Evolutionary conservation across 1,140 invertebrate species (phyloP).

Genomic region (Subanguina moxae): DNA sequence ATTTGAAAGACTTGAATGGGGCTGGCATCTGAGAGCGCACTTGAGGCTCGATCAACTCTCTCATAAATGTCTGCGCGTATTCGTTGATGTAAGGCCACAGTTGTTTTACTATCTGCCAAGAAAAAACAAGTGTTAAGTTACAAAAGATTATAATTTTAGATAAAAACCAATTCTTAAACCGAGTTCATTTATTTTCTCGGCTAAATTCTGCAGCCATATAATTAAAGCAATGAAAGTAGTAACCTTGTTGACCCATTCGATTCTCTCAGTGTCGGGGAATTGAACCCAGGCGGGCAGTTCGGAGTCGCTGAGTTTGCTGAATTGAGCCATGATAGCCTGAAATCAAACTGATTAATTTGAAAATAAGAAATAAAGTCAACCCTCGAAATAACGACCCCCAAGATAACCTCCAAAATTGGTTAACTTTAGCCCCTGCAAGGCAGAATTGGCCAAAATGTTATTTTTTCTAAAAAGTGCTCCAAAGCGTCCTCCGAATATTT

Average conservation of each 20-base stretch:
- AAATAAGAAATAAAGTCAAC: no score
- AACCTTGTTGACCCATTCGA: conserved; percentile 60
- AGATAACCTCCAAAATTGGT: background rate
- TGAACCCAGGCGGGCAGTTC: conserved; percentile 54
- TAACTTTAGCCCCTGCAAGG: background rate
- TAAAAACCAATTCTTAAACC: background rate
- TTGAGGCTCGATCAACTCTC: conserved; percentile 58
- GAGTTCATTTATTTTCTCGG: no score
- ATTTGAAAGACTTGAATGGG: conserved; percentile 59
- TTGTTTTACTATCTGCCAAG: conserved; percentile 52
- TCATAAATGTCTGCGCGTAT: conserved; percentile 51
- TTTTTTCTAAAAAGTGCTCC: no score
- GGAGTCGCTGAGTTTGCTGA: conserved; percentile 37
- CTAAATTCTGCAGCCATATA: no score
- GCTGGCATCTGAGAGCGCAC: conserved; percentile 53
- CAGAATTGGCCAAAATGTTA: no score
- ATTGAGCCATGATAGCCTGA: conserved; percentile 51
- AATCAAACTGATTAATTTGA: background rate
- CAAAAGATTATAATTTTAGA: background rate
- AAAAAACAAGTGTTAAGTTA: conserved; percentile 5
- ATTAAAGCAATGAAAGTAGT: no score
- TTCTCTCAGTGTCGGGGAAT: conserved; percentile 57
- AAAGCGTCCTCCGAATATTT: no score
- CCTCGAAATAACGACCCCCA: no score
- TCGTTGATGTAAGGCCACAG: conserved; percentile 57